A percentile compares a stretch with the other conserved stretches of the same genome.
Evolutionary conservation across 2,888 invertebrate species (phyloP).

Genomic region (Odontocolon sp.): DNA sequence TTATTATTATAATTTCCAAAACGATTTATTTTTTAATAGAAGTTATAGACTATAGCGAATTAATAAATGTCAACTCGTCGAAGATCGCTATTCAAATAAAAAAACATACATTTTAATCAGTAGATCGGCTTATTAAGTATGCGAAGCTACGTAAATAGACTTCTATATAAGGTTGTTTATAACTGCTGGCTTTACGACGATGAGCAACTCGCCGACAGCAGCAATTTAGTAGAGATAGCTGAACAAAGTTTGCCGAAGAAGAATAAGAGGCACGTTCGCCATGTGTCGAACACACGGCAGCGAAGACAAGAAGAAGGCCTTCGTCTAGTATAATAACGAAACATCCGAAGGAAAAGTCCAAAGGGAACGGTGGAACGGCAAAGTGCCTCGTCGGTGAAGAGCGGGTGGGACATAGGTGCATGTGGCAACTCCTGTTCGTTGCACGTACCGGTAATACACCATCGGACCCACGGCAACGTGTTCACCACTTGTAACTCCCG

Average conservation of each 20-base stretch:
- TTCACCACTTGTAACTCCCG: slow-evolving; percentile 25
- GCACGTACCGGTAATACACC: slow-evolving; percentile 31
- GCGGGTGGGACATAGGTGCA: slow-evolving; percentile 22
- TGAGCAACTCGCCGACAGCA: slow-evolving; percentile 29
- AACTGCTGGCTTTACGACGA: slow-evolving; percentile 56
- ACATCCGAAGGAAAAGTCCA: neutral
- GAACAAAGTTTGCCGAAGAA: slow-evolving; percentile 56
- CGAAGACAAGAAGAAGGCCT: neutral
- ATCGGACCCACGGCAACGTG: slow-evolving; percentile 27
- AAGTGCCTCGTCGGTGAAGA: neutral
- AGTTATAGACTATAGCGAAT: too few relatives aligned
- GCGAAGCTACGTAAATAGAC: neutral
- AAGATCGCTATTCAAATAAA: too few relatives aligned
- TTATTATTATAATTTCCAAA: neutral
- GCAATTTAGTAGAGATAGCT: slow-evolving; percentile 10
- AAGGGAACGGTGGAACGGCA: neutral
- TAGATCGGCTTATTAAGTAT: slow-evolving; percentile 10
- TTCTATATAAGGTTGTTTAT: too few relatives aligned
- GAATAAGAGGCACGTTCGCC: slow-evolving; percentile 59
- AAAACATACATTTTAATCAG: neutral
- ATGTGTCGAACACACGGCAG: slow-evolving; percentile 72
- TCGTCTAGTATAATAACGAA: neutral
- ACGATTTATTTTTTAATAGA: too few relatives aligned
- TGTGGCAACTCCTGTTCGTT: slow-evolving; percentile 6
- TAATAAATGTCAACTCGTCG: too few relatives aligned